These are phyloP conservation scores for Oligia latruncula DNA, from an alignment of 2,888 invertebrate species.

Conservation along the genomic window DNA sequence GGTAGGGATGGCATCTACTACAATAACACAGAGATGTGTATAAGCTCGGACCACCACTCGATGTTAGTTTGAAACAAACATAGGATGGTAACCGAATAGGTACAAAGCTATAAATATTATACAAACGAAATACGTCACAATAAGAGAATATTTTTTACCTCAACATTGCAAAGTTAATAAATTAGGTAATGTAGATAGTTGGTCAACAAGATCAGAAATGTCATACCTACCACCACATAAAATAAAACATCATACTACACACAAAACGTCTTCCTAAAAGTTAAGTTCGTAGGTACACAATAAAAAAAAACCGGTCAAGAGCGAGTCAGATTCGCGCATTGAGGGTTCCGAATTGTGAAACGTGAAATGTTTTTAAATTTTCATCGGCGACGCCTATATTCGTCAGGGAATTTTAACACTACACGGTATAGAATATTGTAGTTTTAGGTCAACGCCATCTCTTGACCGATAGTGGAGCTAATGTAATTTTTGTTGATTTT, in stretches of 20 bases:
- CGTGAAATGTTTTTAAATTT: no score
- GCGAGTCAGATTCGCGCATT: no score
- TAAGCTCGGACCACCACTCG: not conserved
- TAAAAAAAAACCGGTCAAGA: constrained; percentile 5
- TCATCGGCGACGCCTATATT: no score
- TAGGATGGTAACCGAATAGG: not conserved
- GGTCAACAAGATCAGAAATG: not conserved
- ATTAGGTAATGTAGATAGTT: not conserved
- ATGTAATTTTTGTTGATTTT: no score
- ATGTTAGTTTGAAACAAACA: not conserved
- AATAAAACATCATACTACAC: no score
- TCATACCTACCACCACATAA: no score
- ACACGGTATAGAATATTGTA: no score
- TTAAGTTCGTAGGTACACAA: not conserved
- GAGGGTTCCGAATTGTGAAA: no score
- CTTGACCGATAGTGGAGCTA: no score
- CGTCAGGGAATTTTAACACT: no score
- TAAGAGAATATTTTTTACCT: not conserved
- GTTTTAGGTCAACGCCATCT: no score
- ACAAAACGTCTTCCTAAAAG: constrained; percentile 16
- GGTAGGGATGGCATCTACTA: no score
- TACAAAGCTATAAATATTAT: not conserved
- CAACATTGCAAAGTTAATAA: not conserved
- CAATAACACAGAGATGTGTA: not conserved
- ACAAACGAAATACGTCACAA: not conserved